Evolutionary conservation across 2,797 vertebrate species (phyloP), one percentile per base, ranked within the genome.

Genomic region (Ctenochaetus hawaiiensis): DNA sequence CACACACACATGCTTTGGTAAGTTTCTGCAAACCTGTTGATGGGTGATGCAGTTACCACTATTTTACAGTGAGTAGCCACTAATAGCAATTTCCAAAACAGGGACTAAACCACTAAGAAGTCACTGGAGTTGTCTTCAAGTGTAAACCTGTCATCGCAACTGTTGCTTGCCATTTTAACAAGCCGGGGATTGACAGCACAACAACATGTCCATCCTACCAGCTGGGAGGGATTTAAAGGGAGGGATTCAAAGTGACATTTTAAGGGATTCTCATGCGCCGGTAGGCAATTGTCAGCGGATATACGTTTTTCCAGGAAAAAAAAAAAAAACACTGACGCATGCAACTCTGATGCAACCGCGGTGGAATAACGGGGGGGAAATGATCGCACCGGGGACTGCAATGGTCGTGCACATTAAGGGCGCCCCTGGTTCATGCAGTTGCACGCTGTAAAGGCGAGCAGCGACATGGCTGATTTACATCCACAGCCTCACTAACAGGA

Each of bases 1-100:
- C 43, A 70, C 56, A 58, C 6, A 56, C 22, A 53, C 10, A 60
- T 12, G 63, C 47, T 44, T 18, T 53, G 59, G 47, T 49, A 77
- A 68, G 64, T 68, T 74, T 51, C 59, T 85, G 81, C 78, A 83
- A 75, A 91, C 91, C 88, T 92, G 91, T 93, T 93, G 92, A 89
- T 82, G 80, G 34, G 17, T 62, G 51, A 80, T 81, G 77, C 60
- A 82, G 77, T 75, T 77, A 20, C 34, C 30, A 59, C 8, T 7
- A 18, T 30, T 54, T 12, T 59, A 52, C 60, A 5, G 16, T n/a
- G 13, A 16, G 43, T 16, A 54, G 22, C 49, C 43, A 56, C 67
- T 49, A 5, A 56, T 67, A 13, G 23, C 26, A 47, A 49, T 11
- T 47, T 51, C 14, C 37, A 18, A 44, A 30, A 59, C 13, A 30